Conservation (phyloP, 2,113 vertebrate species). For the Istiophorus platypterus region DNA sequence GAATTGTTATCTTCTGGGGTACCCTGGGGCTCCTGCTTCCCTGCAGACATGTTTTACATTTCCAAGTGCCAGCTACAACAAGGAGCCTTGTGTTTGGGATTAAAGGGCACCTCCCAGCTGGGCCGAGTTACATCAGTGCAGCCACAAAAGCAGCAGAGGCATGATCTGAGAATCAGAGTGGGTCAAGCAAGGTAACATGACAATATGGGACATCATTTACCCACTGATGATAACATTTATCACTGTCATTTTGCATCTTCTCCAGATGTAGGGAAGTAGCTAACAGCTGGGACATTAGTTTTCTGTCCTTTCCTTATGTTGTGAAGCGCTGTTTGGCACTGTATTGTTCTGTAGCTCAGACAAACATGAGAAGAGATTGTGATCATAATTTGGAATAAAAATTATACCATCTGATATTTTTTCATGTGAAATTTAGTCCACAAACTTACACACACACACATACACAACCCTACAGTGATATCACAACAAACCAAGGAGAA, state of each 20-base stretch:
- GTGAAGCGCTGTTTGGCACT: neutral
- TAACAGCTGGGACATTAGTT: too few species aligned
- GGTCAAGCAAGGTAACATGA: conserved; percentile 6
- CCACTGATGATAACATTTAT: neutral
- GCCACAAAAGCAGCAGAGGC: neutral
- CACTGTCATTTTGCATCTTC: neutral
- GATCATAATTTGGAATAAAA: neutral
- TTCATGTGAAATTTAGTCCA: neutral
- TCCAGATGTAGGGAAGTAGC: too few species aligned
- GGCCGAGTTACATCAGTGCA: conserved; percentile 34
- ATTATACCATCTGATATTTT: neutral
- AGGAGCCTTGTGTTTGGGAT: conserved; percentile 33
- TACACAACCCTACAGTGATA: too few species aligned
- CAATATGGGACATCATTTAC: conserved; percentile 2
- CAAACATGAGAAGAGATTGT: too few species aligned
- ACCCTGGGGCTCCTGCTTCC: conserved; percentile 25
- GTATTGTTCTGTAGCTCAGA: neutral
- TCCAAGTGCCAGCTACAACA: conserved; percentile 26
- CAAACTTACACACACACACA: too few species aligned
- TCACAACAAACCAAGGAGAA: too few species aligned
- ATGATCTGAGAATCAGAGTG: neutral
- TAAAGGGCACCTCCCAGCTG: conserved; percentile 8
- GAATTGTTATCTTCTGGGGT: conserved; percentile 56
- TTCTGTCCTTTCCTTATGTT: neutral
- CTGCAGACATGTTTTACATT: conserved; percentile 62